phyloP scores from a whole-genome alignment of 1,140 invertebrate species.

The Drosophila simulans region DNA sequence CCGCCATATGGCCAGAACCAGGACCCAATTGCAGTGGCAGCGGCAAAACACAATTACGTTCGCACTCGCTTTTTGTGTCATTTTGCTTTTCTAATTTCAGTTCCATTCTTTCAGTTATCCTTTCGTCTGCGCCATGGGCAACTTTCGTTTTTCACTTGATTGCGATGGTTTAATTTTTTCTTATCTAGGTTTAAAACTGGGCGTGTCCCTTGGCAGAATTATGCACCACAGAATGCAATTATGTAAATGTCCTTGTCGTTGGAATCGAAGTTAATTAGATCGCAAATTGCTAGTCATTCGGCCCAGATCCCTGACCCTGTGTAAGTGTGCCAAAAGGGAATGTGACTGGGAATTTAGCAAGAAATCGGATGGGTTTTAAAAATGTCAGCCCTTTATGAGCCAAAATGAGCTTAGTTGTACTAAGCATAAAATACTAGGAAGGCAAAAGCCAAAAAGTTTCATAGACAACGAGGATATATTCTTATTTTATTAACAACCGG shows the following conservation, averaged over 20 bases:
- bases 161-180: conserved; percentile 42
- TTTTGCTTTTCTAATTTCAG: conserved; percentile 67
- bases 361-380: conserved; percentile 58
- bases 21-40: conserved; percentile 33
- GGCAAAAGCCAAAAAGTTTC: neutral
- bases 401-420: conserved; percentile 29
- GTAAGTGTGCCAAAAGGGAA: conserved; percentile 47
- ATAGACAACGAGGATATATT: too few relatives aligned
- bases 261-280: conserved; percentile 82
- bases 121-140: conserved; percentile 19
- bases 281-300: conserved; percentile 71
- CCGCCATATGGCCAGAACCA: conserved; percentile 66
- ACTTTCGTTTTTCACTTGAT: conserved; percentile 73
- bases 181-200: conserved; percentile 41
- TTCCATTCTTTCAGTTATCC: conserved; percentile 46
- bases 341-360: conserved; percentile 56
- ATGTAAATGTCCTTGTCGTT: conserved; percentile 73
- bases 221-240: conserved; percentile 74
- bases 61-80: conserved; percentile 40
- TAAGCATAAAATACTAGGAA: conserved; percentile 32
- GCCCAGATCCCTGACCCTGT: conserved; percentile 27
- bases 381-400: conserved; percentile 56
- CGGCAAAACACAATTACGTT: conserved; percentile 67
- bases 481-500: neutral
- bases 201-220: conserved; percentile 59